Base-by-base conservation (phyloP, 1,140 invertebrate genomes). In the Drosophila trapezifrons region DNA sequence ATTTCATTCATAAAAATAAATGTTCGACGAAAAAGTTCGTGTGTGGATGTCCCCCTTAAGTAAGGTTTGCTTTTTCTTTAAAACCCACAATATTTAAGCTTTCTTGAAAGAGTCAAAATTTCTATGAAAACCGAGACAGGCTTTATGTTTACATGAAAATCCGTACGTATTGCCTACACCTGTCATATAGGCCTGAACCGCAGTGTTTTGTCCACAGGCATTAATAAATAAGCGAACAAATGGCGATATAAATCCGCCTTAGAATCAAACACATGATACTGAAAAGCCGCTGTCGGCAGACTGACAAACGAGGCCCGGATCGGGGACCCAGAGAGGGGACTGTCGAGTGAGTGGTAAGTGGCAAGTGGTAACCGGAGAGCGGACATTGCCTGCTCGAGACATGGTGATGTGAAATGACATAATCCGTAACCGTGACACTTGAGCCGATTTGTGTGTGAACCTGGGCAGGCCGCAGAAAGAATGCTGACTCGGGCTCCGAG, bases 401-500 rank as follows among this genome's bases (percentile, higher is more conserved):
- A 65, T 45, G 78, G 78, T 45, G 49, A 74, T 52, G 46, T 43
- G 60, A 29, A 76, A 62, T 85, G 82, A 85, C 78, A 86, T 85
- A 85, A 85, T 85, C 83, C 75, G 65, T 49, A 66, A 59, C 64
- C 83, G 83, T 82, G 82, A 85, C 78, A 85, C 75, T 78, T 76
- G 78, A 85, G 82, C 64, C 78, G 69, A 85, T 78, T 70, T 59
- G 59, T 62, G 55, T 67, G 81, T 77, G 82, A 85, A 71, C 64
- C 59, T 74, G 64, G 43, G 9, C 52, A 35, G 52, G 54, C 62
- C 67, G 64, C 67, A 71, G 54, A 76, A 59, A 51, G 72, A 76
- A 58, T 75, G 60, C 46, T 25, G 72, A 35, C 40, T 52, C 35
- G 46, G 45, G 32, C 18, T 18, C 12, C 35, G 58, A 42, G 29